A percentile compares a stretch with the other conserved stretches of the same genome.
These are phyloP conservation scores for Mus spretus DNA, from an alignment of 2,797 vertebrate species.

Conservation along the genomic window DNA sequence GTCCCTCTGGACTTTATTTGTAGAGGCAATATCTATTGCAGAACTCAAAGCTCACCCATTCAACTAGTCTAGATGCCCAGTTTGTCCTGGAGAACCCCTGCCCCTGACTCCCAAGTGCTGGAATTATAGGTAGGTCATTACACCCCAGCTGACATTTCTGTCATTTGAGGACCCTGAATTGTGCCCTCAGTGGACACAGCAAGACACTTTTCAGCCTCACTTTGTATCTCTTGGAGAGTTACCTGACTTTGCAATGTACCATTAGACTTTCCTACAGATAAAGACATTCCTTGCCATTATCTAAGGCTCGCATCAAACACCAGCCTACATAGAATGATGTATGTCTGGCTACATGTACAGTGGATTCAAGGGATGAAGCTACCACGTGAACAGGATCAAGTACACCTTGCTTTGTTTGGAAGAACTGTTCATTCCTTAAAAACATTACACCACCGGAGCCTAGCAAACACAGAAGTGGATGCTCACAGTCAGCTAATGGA, in stretches of 20 bases:
- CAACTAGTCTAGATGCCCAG: neutral
- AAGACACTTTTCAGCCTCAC: neutral
- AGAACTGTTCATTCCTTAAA: constrained; percentile 46
- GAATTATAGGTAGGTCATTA: neutral
- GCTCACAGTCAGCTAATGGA: too few species aligned
- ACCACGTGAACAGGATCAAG: neutral
- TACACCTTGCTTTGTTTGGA: constrained; percentile 32
- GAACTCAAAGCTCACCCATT: neutral
- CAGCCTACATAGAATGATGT: constrained; percentile 18
- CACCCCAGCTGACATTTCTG: neutral
- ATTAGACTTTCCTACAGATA: constrained; percentile 30
- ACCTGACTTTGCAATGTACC: neutral
- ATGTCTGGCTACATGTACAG: neutral
- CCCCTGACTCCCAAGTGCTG: neutral
- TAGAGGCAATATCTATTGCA: neutral
- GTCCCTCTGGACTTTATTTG: neutral
- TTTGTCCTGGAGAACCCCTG: neutral
- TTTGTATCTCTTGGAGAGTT: constrained; percentile 42
- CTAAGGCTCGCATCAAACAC: constrained; percentile 22
- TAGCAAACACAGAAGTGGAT: too few species aligned
- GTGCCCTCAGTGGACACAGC: neutral
- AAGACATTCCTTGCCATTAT: constrained; percentile 45
- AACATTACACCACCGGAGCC: neutral
- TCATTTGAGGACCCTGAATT: neutral
- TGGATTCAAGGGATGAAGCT: constrained; percentile 13